phyloP scores from a whole-genome alignment of 2,888 invertebrate species.

The Sminthurinus aureus region DNA sequence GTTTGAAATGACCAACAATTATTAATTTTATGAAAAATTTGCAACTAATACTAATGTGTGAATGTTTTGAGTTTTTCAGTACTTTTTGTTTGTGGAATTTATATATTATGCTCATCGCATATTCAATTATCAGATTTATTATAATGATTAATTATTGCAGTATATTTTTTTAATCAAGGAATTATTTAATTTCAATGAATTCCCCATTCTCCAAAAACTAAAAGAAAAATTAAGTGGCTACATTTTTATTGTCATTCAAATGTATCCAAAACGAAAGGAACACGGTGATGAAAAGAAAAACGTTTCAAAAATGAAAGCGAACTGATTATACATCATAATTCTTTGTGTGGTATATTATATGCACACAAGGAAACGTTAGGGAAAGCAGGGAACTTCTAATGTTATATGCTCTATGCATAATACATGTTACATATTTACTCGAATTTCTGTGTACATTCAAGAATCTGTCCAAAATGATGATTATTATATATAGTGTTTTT shows the following conservation, averaged over 20 bases:
- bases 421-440: background rate
- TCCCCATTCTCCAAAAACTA: background rate
- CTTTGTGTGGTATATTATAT: background rate
- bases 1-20: too few relatives aligned
- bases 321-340: constrained; percentile 6
- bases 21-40: too few relatives aligned
- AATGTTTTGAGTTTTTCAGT: too few relatives aligned
- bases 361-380: background rate
- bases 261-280: background rate
- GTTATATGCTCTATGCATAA: background rate
- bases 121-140: too few relatives aligned
- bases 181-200: background rate
- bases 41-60: too few relatives aligned
- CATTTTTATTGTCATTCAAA: background rate
- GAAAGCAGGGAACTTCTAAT: background rate
- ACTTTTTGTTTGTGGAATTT: too few relatives aligned
- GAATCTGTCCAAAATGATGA: background rate
- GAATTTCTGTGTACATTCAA: background rate
- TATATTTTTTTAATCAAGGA: background rate
- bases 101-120: too few relatives aligned
- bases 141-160: too few relatives aligned
- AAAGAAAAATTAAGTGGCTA: background rate
- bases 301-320: constrained; percentile 35
- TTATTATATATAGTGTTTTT: background rate
- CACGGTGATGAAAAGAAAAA: background rate